phyloP scores from a whole-genome alignment of 2,113 vertebrate species.

The Phaetusa simplex region DNA sequence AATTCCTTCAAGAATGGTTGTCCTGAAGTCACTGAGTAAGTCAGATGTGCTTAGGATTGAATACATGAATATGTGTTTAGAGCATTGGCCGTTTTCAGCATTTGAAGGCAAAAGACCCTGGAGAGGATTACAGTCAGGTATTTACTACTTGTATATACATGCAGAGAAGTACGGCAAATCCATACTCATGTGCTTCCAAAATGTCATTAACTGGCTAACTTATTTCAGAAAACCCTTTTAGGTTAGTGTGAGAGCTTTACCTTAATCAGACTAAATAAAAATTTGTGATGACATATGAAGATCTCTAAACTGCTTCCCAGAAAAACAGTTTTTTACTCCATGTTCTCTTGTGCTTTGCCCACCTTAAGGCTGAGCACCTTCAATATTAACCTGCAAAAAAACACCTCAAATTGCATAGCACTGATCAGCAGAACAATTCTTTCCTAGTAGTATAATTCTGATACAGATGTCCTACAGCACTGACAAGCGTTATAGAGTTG shows the following conservation, averaged over 20 bases:
- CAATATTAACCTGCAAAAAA: neutral
- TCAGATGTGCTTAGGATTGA: neutral
- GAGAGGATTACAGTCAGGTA: neutral
- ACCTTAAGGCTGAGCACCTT: neutral
- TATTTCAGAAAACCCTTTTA: neutral
- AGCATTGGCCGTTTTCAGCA: neutral
- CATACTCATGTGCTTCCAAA: neutral
- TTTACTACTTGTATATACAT: neutral
- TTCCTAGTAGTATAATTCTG: neutral
- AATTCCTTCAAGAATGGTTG: neutral
- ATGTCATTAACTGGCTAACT: neutral
- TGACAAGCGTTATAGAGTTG: neutral
- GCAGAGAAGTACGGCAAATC: neutral
- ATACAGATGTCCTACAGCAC: neutral
- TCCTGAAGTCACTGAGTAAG: neutral
- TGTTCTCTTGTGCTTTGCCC: neutral
- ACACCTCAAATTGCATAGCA: neutral
- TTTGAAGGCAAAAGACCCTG: neutral
- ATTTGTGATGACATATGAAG: neutral
- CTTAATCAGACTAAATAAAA: neutral
- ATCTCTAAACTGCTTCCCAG: neutral
- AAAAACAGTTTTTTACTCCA: neutral
- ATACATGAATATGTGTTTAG: neutral
- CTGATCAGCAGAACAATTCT: neutral
- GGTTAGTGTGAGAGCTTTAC: neutral